phyloP scores from a whole-genome alignment of 1,140 invertebrate species.

The Rhagoletis pomonella region DNA sequence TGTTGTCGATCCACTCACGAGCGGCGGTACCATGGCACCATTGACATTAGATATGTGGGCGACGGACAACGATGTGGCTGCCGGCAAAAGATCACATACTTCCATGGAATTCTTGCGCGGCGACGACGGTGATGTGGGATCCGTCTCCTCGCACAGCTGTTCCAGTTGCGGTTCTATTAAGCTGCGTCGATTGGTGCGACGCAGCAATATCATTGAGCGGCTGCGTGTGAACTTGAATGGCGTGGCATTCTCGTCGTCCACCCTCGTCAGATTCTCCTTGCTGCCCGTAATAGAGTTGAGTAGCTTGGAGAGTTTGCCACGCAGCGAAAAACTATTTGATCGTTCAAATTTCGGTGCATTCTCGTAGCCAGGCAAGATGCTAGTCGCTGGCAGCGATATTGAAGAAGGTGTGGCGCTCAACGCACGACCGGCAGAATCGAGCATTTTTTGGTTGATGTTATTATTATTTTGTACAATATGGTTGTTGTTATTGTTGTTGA shows the following conservation, averaged over 20 bases:
- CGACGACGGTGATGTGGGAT: conserved; percentile 65
- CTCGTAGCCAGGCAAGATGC: conserved; percentile 58
- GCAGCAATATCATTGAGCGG: conserved; percentile 70
- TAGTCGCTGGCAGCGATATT: conserved; percentile 28
- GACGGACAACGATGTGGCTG: conserved; percentile 59
- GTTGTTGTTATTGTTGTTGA: conserved; percentile 61
- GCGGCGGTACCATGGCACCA: no score
- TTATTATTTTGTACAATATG: conserved; percentile 61
- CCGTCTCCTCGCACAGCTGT: conserved; percentile 69
- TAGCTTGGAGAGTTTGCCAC: conserved; percentile 67
- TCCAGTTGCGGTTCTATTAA: conserved; percentile 71
- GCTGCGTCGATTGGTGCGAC: conserved; percentile 67
- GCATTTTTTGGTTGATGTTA: conserved; percentile 59
- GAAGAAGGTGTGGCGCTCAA: conserved; percentile 34
- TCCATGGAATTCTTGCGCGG: conserved; percentile 68
- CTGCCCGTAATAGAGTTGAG: conserved; percentile 70
- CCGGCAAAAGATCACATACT: conserved; percentile 16
- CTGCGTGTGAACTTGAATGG: conserved; percentile 70
- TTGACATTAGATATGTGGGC: neutral
- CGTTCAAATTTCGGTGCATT: conserved; percentile 68
- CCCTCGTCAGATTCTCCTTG: conserved; percentile 65
- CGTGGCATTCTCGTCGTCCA: conserved; percentile 59
- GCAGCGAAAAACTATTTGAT: conserved; percentile 68
- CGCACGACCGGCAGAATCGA: neutral
- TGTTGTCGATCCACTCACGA: neutral